Conservation (phyloP, 2,797 vertebrate species). For the Sebastes oblongus region DNA sequence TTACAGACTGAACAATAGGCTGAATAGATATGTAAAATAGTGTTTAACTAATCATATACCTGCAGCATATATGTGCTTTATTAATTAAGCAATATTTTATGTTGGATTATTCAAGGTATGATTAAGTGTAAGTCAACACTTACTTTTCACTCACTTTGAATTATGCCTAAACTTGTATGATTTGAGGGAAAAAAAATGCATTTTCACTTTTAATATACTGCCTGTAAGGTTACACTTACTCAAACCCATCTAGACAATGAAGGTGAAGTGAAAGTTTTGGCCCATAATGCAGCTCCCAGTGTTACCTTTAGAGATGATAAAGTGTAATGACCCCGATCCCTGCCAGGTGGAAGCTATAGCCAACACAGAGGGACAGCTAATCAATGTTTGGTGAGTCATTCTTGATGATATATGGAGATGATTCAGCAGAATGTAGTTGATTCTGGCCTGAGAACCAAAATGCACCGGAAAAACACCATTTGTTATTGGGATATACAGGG, state of each 20-base stretch:
- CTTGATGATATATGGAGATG: constrained; percentile 15
- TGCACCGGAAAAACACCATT: constrained; percentile 1
- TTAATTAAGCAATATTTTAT: neutral
- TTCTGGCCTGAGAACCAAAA: neutral
- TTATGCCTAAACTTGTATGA: neutral
- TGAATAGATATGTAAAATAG: neutral
- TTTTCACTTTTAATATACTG: neutral
- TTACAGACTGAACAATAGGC: neutral
- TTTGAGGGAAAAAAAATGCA: neutral
- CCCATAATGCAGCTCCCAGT: neutral
- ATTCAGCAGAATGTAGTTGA: constrained; percentile 30
- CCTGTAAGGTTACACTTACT: neutral
- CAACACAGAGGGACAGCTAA: constrained; percentile 12
- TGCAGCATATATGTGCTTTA: neutral
- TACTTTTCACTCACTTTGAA: neutral
- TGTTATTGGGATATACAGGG: neutral
- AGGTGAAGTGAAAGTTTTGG: neutral
- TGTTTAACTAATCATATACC: neutral
- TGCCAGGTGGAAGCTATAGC: constrained; percentile 40
- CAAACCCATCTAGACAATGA: constrained; percentile 7
- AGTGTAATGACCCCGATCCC: constrained; percentile 34
- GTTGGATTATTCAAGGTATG: neutral
- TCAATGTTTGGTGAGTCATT: constrained; percentile 35
- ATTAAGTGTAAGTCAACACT: neutral
- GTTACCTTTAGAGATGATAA: constrained; percentile 38